Conservation (phyloP, 2,888 invertebrate species). For the Pachymerium ferrugineum region DNA sequence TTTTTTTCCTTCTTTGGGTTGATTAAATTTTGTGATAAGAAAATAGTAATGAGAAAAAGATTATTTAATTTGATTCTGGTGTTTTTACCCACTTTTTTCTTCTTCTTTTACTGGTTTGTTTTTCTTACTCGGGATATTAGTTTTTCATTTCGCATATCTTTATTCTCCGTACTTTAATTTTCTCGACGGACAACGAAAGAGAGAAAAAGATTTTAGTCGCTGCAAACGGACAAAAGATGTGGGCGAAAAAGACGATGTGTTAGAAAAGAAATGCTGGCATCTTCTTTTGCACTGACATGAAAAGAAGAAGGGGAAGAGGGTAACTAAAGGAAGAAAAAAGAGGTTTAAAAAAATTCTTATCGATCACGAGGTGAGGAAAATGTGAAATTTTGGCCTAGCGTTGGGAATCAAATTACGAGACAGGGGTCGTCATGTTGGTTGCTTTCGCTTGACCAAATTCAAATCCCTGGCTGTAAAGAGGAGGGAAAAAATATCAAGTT, state of each 20-base stretch:
- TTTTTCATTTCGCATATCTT: not conserved
- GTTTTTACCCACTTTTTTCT: too few species aligned
- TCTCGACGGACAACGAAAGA: too few species aligned
- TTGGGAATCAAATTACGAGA: not conserved
- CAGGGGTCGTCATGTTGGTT: not conserved
- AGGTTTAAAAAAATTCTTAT: too few species aligned
- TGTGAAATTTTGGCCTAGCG: not conserved
- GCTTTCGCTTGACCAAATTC: not conserved
- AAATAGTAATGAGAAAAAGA: too few species aligned
- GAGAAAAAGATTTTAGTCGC: not conserved
- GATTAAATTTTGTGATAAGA: not conserved
- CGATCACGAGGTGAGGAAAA: not conserved
- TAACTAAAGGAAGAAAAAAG: too few species aligned
- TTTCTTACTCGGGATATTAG: not conserved
- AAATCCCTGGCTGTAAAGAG: too few species aligned
- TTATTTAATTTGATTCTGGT: too few species aligned
- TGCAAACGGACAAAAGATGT: not conserved
- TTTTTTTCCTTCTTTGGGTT: not conserved
- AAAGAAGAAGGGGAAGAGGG: too few species aligned
- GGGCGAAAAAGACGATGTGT: too few species aligned
- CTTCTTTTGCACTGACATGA: too few species aligned
- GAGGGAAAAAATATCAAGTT: not conserved
- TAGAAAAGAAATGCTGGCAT: too few species aligned
- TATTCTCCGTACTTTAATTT: too few species aligned
- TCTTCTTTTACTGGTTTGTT: not conserved